These are phyloP conservation scores for Siderastrea siderea DNA, from an alignment of 92 coral and sea anemone genomes.

Conservation along the genomic window DNA sequence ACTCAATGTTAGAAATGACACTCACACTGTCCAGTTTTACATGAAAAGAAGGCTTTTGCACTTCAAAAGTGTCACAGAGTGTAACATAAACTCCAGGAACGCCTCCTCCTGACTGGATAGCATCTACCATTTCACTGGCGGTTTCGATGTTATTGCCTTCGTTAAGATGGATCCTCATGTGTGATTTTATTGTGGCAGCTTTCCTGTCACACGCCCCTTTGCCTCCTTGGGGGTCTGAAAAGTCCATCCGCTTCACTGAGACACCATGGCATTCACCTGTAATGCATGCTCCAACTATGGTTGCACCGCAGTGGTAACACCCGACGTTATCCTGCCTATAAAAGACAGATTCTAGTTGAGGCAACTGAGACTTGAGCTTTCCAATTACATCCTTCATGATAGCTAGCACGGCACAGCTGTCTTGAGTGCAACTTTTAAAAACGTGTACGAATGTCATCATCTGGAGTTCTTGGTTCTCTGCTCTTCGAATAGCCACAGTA, in stretches of 20 bases:
- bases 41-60: constrained; percentile 3
- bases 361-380: constrained; percentile 75
- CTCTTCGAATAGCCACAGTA: constrained; percentile 66
- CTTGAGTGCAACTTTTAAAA: constrained; percentile 75
- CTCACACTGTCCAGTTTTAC: constrained; percentile 54
- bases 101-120: constrained; percentile 69
- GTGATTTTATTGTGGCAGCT: constrained; percentile 70
- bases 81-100: constrained; percentile 66
- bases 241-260: no score
- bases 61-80: constrained; percentile 26
- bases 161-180: constrained; percentile 64
- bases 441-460: constrained; percentile 75
- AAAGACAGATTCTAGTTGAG: constrained; percentile 47
- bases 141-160: constrained; percentile 77
- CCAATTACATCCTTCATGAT: constrained; percentile 67
- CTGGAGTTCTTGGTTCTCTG: constrained; percentile 57
- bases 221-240: no score
- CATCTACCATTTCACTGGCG: constrained; percentile 70
- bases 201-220: no score
- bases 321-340: constrained; percentile 83
- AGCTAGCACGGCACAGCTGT: constrained; percentile 68
- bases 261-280: no score
- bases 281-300: constrained; percentile 58
- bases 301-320: constrained; percentile 76
- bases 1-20: constrained; percentile 63